Percentiles rank a stretch among this genome's conserved stretches.
Evolutionary conservation across 2,888 invertebrate genomes (phyloP).

Genomic region (Drosophila monieri): DNA sequence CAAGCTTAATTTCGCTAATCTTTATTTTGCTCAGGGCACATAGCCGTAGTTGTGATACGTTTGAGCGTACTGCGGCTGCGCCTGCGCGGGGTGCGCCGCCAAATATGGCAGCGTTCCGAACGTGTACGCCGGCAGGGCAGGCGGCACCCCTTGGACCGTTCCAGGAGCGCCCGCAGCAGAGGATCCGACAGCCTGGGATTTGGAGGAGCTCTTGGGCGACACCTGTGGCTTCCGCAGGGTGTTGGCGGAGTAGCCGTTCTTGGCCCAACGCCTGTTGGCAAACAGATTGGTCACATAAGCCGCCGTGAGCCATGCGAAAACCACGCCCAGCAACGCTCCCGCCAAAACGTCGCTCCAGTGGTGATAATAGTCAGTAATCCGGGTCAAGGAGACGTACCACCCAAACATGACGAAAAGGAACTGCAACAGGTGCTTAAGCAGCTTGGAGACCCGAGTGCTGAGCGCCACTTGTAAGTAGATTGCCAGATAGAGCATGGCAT

Average conservation of each 20-base stretch:
- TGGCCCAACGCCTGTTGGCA: slow-evolving; percentile 60
- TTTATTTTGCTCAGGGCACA: slow-evolving; percentile 67
- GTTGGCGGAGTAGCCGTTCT: slow-evolving; percentile 52
- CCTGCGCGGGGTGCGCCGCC: slow-evolving; percentile 69
- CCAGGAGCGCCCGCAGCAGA: slow-evolving; percentile 21
- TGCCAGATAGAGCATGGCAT: slow-evolving; percentile 92
- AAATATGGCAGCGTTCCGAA: slow-evolving; percentile 79
- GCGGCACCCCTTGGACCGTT: slow-evolving; percentile 47
- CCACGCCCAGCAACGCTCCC: slow-evolving; percentile 65
- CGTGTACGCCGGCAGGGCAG: slow-evolving; percentile 78
- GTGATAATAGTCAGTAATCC: slow-evolving; percentile 78
- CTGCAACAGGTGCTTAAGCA: slow-evolving; percentile 93
- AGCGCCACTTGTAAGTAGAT: slow-evolving; percentile 95
- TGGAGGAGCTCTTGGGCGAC: slow-evolving; percentile 63
- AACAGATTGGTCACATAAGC: slow-evolving; percentile 74
- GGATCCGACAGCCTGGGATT: slow-evolving; percentile 50
- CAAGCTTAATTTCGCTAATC: slow-evolving; percentile 17
- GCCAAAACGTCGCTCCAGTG: slow-evolving; percentile 81
- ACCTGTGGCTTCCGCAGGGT: slow-evolving; percentile 59
- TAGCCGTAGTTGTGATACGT: slow-evolving; percentile 81
- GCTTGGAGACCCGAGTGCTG: slow-evolving; percentile 91
- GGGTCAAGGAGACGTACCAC: slow-evolving; percentile 78
- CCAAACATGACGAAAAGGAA: slow-evolving; percentile 80
- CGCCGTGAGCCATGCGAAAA: slow-evolving; percentile 69
- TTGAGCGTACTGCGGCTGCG: slow-evolving; percentile 77